Conservation (phyloP, 2,113 vertebrate genomes). For the Bufo gargarizans region DNA sequence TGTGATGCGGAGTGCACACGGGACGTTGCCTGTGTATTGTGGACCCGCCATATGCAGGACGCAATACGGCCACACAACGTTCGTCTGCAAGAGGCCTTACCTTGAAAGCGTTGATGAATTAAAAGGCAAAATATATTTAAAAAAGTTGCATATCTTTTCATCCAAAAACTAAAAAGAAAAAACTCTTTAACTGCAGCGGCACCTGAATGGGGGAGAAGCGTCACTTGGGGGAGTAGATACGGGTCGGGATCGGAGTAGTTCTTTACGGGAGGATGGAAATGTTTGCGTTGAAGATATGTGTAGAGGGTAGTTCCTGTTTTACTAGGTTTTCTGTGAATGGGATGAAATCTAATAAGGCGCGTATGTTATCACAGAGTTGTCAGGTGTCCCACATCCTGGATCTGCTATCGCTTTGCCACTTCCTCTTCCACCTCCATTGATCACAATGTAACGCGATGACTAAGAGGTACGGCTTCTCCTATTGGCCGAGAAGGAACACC, state of each 20-base stretch:
- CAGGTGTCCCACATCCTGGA: background rate
- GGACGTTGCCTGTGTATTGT: no score
- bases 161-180: no score
- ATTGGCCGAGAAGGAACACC: constrained; percentile 4
- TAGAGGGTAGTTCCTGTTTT: background rate
- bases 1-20: no score
- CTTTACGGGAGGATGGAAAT: background rate
- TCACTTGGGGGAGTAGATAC: background rate
- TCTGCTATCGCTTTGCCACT: background rate
- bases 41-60: no score
- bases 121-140: no score
- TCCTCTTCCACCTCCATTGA: background rate
- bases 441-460: background rate
- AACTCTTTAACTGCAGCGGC: no score
- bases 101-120: no score
- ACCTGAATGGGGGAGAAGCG: background rate
- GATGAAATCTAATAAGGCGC: background rate
- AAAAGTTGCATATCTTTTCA: no score
- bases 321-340: background rate
- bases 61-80: no score
- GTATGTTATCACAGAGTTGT: background rate
- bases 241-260: background rate
- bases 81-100: no score
- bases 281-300: background rate
- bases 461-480: background rate